A percentile compares a stretch with the other conserved stretches of the same genome.
phyloP scores from a whole-genome alignment of 2,888 invertebrate genomes.

The Acleris holmiana region DNA sequence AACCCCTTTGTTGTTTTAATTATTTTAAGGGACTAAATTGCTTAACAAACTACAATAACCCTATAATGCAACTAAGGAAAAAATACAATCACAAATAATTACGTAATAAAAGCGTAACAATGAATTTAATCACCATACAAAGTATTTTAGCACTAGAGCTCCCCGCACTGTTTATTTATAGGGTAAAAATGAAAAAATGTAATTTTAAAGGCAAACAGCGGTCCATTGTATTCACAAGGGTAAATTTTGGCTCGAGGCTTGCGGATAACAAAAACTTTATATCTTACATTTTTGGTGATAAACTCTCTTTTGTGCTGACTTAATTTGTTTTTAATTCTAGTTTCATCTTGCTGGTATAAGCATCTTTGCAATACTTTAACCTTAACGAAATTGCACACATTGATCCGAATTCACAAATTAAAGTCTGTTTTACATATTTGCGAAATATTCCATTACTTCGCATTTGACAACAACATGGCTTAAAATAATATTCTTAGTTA shows the following conservation, averaged over 20 bases:
- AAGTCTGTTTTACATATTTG: too few species aligned
- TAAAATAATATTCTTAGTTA: too few species aligned
- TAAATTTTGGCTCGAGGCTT: slow-evolving; percentile 42
- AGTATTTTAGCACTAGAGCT: background rate
- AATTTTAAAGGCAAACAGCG: slow-evolving; percentile 45
- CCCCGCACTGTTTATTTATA: slow-evolving; percentile 31
- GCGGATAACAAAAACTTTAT: slow-evolving; percentile 52
- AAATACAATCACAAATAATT: background rate
- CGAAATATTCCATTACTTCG: too few species aligned
- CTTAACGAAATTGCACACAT: background rate
- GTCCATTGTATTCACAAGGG: slow-evolving; percentile 47
- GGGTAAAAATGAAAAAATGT: slow-evolving; percentile 49
- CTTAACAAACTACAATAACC: too few species aligned
- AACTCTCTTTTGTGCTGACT: slow-evolving; percentile 19
- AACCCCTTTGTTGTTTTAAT: too few species aligned
- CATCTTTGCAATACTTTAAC: background rate
- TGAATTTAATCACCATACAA: slow-evolving; percentile 15
- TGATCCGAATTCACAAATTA: too few species aligned
- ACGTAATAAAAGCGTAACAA: slow-evolving; percentile 4
- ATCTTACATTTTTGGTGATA: slow-evolving; percentile 36
- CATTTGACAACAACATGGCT: too few species aligned
- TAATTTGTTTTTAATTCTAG: background rate
- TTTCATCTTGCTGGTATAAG: background rate
- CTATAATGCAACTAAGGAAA: background rate
- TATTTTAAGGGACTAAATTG: too few species aligned